Evolutionary conservation across 53 echinoderm and acorn worm species (phyloP).

Genomic region (Arbacia lixula): DNA sequence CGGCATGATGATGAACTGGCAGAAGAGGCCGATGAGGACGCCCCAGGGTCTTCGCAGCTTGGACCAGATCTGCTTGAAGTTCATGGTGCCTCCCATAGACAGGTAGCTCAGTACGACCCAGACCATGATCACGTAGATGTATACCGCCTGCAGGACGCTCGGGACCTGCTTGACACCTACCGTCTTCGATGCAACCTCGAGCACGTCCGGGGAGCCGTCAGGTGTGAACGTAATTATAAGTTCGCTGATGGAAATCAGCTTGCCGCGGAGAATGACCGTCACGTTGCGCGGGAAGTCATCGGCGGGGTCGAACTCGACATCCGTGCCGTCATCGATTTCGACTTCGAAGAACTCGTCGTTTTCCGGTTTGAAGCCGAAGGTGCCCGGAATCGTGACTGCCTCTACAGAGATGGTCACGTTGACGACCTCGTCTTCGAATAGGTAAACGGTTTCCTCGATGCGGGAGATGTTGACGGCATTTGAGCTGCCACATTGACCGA

Average conservation of each 20-base stretch:
- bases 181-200: conserved; percentile 48
- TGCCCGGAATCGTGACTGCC: conserved; percentile 7
- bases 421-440: conserved; percentile 58
- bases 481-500: neutral
- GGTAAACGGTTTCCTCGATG: conserved; percentile 17
- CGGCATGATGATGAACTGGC: conserved; percentile 93
- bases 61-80: conserved; percentile 57
- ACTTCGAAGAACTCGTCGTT: conserved; percentile 49
- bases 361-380: conserved; percentile 22
- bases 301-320: conserved; percentile 1
- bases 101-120: conserved; percentile 89
- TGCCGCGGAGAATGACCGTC: conserved; percentile 61
- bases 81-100: conserved; percentile 83
- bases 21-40: conserved; percentile 83
- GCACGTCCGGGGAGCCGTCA: neutral
- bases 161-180: conserved; percentile 64
- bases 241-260: conserved; percentile 49
- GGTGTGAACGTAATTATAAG: conserved; percentile 22
- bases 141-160: conserved; percentile 54
- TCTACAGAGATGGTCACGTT: conserved; percentile 62
- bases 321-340: conserved; percentile 35
- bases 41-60: conserved; percentile 75
- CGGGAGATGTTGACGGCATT: conserved; percentile 13
- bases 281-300: conserved; percentile 53
- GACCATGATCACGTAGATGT: conserved; percentile 69